Conservation (phyloP, 2,113 vertebrate genomes). For the Hylia prasina region DNA sequence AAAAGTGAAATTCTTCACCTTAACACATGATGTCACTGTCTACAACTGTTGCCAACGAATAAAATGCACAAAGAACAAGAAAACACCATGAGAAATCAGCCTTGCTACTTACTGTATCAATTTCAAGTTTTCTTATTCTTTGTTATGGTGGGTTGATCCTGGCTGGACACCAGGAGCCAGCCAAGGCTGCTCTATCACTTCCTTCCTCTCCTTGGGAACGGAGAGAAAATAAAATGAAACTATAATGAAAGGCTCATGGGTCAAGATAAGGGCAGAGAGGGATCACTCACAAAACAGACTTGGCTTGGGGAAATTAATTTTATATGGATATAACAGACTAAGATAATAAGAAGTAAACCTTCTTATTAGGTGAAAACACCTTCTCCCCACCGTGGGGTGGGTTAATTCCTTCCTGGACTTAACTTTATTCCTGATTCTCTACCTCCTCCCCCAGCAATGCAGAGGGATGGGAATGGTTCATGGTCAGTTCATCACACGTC, state of each 20-base stretch:
- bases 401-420: background rate
- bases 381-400: background rate
- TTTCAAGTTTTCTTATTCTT: background rate
- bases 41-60: background rate
- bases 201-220: background rate
- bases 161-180: background rate
- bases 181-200: background rate
- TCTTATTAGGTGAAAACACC: background rate
- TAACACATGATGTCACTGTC: constrained; percentile 12
- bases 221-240: background rate
- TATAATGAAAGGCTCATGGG: background rate
- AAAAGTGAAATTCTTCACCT: background rate
- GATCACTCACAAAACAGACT: background rate
- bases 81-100: background rate
- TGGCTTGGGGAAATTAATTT: background rate
- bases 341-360: background rate
- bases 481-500: rapidly evolving
- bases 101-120: background rate
- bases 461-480: rapidly evolving
- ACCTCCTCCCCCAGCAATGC: background rate
- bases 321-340: background rate
- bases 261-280: background rate
- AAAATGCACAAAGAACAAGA: background rate
- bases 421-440: background rate
- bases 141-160: background rate